Evolutionary conservation across 2,888 invertebrate genomes (phyloP), one percentile per base, ranked within the genome.

Genomic region (Hemicrepidius hirtus): DNA sequence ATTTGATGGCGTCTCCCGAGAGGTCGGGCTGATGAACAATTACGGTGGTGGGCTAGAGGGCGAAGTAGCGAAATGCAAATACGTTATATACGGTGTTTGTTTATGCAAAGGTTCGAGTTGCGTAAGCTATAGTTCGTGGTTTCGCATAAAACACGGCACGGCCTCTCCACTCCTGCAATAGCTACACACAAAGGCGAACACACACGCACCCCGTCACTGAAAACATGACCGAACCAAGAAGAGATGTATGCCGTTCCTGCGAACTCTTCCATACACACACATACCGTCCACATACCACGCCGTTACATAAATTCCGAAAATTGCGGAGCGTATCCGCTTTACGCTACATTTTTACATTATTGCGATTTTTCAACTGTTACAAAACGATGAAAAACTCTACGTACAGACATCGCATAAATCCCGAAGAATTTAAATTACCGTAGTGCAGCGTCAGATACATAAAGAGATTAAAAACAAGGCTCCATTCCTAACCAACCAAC

Each of bases 401-500:
- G 66, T 68, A 66, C 70, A 66, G 71, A 67, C 65, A 71, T 57
- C 59, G n/a, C 71, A 81, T 82, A 82, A 82, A 82, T 82, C 79
- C 75, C 73, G 69, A 71, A 76, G 78, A 78, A 81, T 81, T 81
- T 81, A 80, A 82, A 78, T 77, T 76, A 77, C 77, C 76, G 79
- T 49, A 74, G 60, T 71, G 71, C 66, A 75, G 73, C 73, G 74
- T 77, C 76, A 75, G 75, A 79, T 80, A 80, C 80, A 80, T 75
- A 81, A 81, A 80, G 81, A 82, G 82, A 82, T 82, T 82, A 83
- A 82, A 83, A 82, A 82, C 81, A 77, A 78, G 79, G 77, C 79
- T 69, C 57, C 62, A 63, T 28, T 55, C n/a, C 67, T 63, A 64
- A 68, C 68, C 68, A 68, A 72, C 71, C 63, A 74, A 63, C 74